These are phyloP conservation scores for Muscicapa comitata DNA, from an alignment of 2,797 vertebrate genomes.

Conservation along the genomic window DNA sequence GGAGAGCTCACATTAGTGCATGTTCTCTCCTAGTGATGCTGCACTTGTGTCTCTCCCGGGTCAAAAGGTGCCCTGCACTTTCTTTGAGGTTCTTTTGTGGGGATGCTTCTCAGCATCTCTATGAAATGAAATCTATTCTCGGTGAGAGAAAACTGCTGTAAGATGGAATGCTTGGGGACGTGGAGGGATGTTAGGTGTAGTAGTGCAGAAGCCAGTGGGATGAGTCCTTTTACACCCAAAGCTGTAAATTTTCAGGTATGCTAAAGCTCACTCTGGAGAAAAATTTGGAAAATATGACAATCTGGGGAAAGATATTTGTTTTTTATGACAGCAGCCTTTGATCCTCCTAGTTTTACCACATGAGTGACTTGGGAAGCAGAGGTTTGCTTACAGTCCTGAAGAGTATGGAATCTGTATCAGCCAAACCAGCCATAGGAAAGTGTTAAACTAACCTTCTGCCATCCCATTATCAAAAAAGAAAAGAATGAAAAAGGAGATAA, in stretches of 20 bases:
- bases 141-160: not conserved
- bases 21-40: not conserved
- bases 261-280: not conserved
- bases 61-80: not conserved
- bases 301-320: not conserved
- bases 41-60: not conserved
- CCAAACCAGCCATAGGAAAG: constrained; percentile 47
- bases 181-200: not conserved
- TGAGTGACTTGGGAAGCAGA: not conserved
- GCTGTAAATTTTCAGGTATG: not conserved
- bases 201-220: not conserved
- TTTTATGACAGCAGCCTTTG: not conserved
- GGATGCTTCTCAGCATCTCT: not conserved
- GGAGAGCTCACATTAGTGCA: not conserved
- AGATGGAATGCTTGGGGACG: not conserved
- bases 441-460: constrained; percentile 65
- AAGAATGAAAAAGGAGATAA: constrained; percentile 66
- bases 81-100: not conserved
- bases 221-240: not conserved
- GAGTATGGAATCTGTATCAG: not conserved
- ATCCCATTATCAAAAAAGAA: constrained; percentile 47
- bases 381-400: not conserved
- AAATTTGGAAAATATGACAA: not conserved
- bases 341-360: not conserved
- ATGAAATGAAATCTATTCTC: not conserved